Evolutionary conservation across 2,888 invertebrate genomes (phyloP).

Genomic region (Altica lythri): DNA sequence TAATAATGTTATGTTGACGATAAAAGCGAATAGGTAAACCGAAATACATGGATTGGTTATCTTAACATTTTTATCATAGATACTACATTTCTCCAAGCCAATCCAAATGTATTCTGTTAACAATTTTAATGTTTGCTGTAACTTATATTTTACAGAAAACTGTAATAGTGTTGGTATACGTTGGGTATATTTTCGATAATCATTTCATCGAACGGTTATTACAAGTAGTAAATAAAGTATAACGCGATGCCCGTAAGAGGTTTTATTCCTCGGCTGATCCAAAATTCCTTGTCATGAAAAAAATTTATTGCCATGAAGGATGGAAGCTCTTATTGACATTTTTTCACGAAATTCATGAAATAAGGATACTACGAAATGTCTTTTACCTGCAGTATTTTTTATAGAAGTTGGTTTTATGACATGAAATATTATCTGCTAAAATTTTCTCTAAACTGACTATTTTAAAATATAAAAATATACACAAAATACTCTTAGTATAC

Average conservation of each 20-base stretch:
- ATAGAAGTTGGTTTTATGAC: conserved; percentile 10
- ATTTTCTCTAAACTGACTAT: conserved; percentile 4
- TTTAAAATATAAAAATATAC: conserved; percentile 6
- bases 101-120: too few species aligned
- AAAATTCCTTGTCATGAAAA: conserved; percentile 11
- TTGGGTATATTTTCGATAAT: too few species aligned
- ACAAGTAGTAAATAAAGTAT: conserved; percentile 15
- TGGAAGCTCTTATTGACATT: conserved; percentile 13
- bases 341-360: conserved; percentile 3
- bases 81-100: too few species aligned
- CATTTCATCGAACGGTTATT: conserved; percentile 16
- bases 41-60: too few species aligned
- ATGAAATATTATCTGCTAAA: conserved; percentile 8
- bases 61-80: too few species aligned
- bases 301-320: conserved; percentile 14
- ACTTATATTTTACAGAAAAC: too few species aligned
- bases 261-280: conserved; percentile 11
- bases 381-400: conserved; percentile 16
- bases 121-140: too few species aligned
- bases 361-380: conserved; percentile 12
- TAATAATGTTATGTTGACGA: too few species aligned
- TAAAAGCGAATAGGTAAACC: too few species aligned
- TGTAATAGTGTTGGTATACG: too few species aligned
- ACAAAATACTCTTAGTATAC: not conserved
- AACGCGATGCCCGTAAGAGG: conserved; percentile 12